Evolutionary conservation across 2,888 invertebrate genomes (phyloP), one percentile per base, ranked within the genome.

Genomic region (Aricia artaxerxes): DNA sequence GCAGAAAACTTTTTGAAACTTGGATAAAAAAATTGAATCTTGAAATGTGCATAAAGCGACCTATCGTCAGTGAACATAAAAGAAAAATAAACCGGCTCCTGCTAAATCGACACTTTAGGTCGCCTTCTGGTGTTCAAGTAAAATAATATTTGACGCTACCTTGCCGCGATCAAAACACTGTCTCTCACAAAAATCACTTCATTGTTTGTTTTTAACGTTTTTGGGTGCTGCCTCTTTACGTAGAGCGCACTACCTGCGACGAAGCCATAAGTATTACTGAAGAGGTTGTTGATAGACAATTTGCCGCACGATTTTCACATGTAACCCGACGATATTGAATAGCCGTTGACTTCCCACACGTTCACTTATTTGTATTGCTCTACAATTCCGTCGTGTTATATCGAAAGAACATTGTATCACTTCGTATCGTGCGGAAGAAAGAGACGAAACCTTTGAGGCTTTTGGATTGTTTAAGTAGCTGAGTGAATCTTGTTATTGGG

Each of bases 231-330:
- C 78, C 78, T 80, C 77, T 72, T 69, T 40, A 78, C 80, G 80
- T 78, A 64, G 79, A 73, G 73, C 80, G 81, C 84, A 85, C 88
- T 86, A 84, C 81, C 83, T 85, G 84, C 82, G 83, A 82, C 88
- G 82, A 82, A 87, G 87, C 85, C 89, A 88, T 88, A 87, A 85
- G 87, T 88, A 90, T 88, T 85, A 93, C 93, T 92, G 88, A 89
- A 83, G 83, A 83, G 85, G 85, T 85, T 85, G 85, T 85, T 85
- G 86, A 85, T 86, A 87, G 87, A 85, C 88, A 87, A 85, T 85
- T 87, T 83, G 86, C 86, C 89, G 91, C 92, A 92, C 85, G 85
- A 88, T 90, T 92, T 92, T 90, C 90, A 91, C 89, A 89, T 87
- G 85, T 84, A 86, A 92, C 81, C 86, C 90, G 86, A 81, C 86